Base-by-base conservation (phyloP, 1,140 invertebrate species). In the Chironomus striatipennis region DNA sequence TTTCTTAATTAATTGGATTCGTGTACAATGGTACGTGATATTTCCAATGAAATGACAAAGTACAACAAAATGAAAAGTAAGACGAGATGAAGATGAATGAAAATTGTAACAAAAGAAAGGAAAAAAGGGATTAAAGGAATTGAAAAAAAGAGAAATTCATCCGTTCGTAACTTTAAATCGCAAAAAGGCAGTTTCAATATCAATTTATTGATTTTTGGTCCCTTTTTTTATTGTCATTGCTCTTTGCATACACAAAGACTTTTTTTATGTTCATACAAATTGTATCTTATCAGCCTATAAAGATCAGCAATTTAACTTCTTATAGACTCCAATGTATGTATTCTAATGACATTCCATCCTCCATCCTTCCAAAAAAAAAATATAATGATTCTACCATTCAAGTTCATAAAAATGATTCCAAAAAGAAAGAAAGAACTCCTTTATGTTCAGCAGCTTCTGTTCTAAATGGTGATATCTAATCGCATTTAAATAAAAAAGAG, bases 61-160 rank as follows among this genome's bases (percentile, higher is more conserved):
- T 57, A n/a, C n/a, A n/a, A 57, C 47, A 57, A 57, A 47, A 57
- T 57, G 12, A 57, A 57, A 12, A 57, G 12, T 12, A 12, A 57
- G 47, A 57, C n/a, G 47, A 57, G 12, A 57, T 57, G 47, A 12
- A 57, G 47, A 57, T 57, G 47, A 57, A 57, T 57, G 47, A 57
- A 57, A 57, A 57, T 47, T 2, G 8, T 12, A 57, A 12, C 0
- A 57, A 57, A 57, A 12, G 12, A 15, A 57, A 57, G 47, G 47
- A 57, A 57, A 57, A 47, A 57, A 57, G 47, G 47, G 47, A 57
- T 57, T 57, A 57, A 57, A 57, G 47, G n/a, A 57, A 57, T 57
- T 57, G 47, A 57, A 57, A 57, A 57, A 57, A 57, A 57, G 7
- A 47, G 15, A 57, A 57, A 57, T 57, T n/a, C 47, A 12, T 57